Conservation (phyloP, 2,113 vertebrate genomes). For the Chaetura pelagica region DNA sequence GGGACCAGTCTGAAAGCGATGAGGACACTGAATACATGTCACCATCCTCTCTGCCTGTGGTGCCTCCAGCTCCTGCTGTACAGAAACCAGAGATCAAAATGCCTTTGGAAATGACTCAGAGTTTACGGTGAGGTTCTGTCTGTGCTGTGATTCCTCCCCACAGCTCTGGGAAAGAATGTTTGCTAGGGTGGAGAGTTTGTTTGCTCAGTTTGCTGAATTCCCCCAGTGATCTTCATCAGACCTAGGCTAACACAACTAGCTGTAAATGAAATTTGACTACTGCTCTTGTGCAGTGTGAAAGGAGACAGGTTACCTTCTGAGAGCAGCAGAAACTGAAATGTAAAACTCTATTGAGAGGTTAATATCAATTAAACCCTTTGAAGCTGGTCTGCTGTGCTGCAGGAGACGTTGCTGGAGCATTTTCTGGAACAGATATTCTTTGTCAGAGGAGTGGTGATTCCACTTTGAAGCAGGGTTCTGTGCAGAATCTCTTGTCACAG, state of each 20-base stretch:
- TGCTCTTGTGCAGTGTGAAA: neutral
- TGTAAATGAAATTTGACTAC: neutral
- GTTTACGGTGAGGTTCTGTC: constrained; percentile 67
- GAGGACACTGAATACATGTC: constrained; percentile 97
- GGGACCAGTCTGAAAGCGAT: constrained; percentile 84
- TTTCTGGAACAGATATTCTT: neutral
- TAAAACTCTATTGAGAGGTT: neutral
- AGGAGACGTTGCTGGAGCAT: neutral
- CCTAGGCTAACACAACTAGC: neutral
- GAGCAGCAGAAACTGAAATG: neutral
- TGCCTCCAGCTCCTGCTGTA: constrained; percentile 74
- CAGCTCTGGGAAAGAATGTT: neutral
- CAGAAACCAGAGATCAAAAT: constrained; percentile 77
- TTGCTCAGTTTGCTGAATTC: neutral
- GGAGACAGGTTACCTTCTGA: neutral
- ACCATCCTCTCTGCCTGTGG: constrained; percentile 88
- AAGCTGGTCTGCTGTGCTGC: neutral
- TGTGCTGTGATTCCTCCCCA: neutral
- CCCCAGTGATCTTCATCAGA: neutral
- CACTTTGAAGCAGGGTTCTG: neutral
- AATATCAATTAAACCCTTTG: neutral
- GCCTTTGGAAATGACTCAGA: constrained; percentile 70
- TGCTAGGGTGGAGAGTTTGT: neutral
- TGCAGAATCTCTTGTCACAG: neutral
- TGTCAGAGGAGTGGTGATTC: neutral